A percentile compares a stretch with the other conserved stretches of the same genome.
phyloP scores from a whole-genome alignment of 2,113 vertebrate species.

The Larimichthys polyactis region DNA sequence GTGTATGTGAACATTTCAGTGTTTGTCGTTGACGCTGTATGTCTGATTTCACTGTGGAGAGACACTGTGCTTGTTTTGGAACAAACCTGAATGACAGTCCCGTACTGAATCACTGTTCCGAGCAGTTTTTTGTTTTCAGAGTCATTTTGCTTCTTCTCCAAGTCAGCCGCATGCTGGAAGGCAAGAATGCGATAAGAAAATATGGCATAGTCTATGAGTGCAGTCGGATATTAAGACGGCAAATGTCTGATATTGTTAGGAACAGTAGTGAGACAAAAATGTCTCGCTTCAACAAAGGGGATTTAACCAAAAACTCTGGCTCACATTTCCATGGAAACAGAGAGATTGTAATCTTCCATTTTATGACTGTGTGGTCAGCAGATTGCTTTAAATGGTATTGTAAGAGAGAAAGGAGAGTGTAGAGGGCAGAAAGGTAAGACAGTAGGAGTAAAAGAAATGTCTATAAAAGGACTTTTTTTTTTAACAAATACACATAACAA shows the following conservation, averaged over 20 bases:
- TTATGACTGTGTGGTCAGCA: constrained; percentile 64
- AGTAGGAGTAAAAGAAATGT: constrained; percentile 54
- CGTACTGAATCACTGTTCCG: constrained; percentile 96
- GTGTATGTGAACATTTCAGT: background rate
- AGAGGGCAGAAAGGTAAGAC: constrained; percentile 58
- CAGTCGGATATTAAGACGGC: background rate
- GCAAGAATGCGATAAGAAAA: constrained; percentile 31
- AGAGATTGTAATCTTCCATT: constrained; percentile 51
- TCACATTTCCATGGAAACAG: constrained; percentile 52
- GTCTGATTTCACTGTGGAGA: background rate
- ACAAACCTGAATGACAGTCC: constrained; percentile 96
- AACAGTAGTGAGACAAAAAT: background rate
- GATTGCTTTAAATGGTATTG: constrained; percentile 78
- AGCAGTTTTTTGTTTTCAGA: constrained; percentile 97
- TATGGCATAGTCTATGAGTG: background rate
- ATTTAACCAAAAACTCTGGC: constrained; percentile 29
- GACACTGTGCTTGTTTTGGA: background rate
- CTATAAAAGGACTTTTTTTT: constrained; percentile 65
- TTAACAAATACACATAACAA: constrained; percentile 37
- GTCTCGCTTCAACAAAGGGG: background rate
- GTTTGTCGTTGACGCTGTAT: no score
- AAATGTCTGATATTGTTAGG: background rate
- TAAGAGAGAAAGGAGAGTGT: constrained; percentile 22
- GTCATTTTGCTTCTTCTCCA: constrained; percentile 99
- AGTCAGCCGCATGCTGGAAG: constrained; percentile 93